Evolutionary conservation across 2,797 vertebrate species (phyloP).

Genomic region (Galaxias olidus): DNA sequence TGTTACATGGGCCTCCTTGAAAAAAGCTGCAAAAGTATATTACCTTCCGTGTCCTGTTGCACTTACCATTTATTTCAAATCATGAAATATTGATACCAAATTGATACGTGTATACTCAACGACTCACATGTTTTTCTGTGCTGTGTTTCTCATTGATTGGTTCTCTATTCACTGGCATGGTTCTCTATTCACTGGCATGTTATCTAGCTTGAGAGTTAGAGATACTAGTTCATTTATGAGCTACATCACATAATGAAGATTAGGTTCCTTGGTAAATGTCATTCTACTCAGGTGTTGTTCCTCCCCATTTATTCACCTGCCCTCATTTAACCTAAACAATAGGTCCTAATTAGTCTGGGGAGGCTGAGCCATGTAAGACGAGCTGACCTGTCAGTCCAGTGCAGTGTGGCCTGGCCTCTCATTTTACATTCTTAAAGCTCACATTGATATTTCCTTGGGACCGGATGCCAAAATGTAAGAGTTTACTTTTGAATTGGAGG

Average conservation of each 20-base stretch:
- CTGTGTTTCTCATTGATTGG: background rate
- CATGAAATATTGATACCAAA: conserved; percentile 31
- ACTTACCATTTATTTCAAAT: conserved; percentile 9
- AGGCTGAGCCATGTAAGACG: background rate
- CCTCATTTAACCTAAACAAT: conserved; percentile 15
- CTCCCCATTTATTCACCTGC: background rate
- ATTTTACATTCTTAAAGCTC: background rate
- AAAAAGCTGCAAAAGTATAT: too few species aligned
- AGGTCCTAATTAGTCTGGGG: background rate
- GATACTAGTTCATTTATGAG: too few species aligned
- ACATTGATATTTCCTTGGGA: background rate
- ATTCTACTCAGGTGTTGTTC: background rate
- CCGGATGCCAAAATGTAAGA: background rate
- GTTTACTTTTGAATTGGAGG: background rate
- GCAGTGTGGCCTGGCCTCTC: background rate
- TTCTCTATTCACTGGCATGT: too few species aligned
- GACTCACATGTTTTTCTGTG: background rate
- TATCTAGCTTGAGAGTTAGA: too few species aligned
- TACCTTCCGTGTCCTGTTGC: background rate
- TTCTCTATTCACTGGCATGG: background rate
- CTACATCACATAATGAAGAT: background rate
- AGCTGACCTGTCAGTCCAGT: background rate
- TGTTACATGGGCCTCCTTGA: too few species aligned
- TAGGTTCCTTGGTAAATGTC: conserved; percentile 1
- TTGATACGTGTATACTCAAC: background rate